Conservation (phyloP, 2,113 vertebrate genomes). For the Todiramphus chloris region DNA sequence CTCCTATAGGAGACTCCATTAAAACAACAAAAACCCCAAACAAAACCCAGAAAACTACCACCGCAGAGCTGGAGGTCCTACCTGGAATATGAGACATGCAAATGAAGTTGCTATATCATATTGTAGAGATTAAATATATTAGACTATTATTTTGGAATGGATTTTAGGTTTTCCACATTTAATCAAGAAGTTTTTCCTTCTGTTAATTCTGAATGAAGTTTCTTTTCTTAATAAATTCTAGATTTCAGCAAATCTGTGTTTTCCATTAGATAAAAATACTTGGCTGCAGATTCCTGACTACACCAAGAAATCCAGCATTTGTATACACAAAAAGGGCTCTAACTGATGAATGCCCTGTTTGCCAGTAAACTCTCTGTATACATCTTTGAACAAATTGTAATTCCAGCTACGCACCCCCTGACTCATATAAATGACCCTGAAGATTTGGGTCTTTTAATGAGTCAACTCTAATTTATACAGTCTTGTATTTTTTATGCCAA, state of each 20-base stretch:
- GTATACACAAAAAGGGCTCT: not conserved
- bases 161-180: not conserved
- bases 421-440: not conserved
- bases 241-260: not conserved
- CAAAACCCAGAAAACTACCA: accelerated
- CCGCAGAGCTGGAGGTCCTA: not conserved
- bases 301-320: not conserved
- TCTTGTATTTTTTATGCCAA: not conserved
- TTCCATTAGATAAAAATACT: not conserved
- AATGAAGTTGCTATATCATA: not conserved
- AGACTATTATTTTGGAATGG: not conserved
- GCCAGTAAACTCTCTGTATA: not conserved
- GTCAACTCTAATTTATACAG: not conserved
- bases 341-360: not conserved
- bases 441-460: not conserved
- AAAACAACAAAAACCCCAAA: not conserved
- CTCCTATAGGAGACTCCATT: not conserved
- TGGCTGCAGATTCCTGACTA: not conserved
- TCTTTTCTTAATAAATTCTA: not conserved
- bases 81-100: not conserved
- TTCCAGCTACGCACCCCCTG: not conserved
- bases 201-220: not conserved
- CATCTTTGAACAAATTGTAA: not conserved
- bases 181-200: not conserved
- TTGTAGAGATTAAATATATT: not conserved